Base-by-base conservation (phyloP, 2,888 invertebrate genomes). In the Acanthopleura granulata region DNA sequence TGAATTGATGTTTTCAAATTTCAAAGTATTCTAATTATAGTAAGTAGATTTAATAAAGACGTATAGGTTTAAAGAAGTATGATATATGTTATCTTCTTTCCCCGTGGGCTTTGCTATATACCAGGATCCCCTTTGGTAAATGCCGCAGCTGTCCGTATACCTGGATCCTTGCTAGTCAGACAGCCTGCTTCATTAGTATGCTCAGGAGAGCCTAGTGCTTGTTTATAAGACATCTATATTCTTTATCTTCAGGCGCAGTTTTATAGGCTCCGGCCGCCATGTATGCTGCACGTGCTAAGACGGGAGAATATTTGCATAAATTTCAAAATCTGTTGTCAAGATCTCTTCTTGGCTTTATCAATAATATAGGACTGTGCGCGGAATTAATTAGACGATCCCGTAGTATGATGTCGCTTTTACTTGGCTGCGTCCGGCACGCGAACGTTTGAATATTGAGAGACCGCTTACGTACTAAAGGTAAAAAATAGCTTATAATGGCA, bases 181-280 rank as follows among this genome's bases (percentile, higher is more conserved):
- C 57, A 57, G 22, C 4, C 3, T 22, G 4, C 18, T 22, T 57
- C 57, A 57, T 57, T 57, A 57, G 22, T 22, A 57, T 57, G 57
- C 57, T n/a, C 3, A 4, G 18, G 4, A 1, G 22, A 22, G 6
- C 57, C 22, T 22, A 57, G 6, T 4, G 22, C 57, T 57, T 57
- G 57, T 57, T 57, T 57, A 57, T n/a, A 57, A 22, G 57, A 57
- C 57, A 57, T 57, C 18, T 57, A 57, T n/a, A 57, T 57, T 57
- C 57, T 57, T n/a, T 57, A n/a, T 57, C 57, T 57, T 57, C 18
- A 57, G 57, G 57, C 57, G 22, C 57, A 57, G 22, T 12, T 57
- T 22, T 22, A 57, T 3, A 18, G 18, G n/a, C 18, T 6, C 57
- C 3, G 57, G n/a, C 12, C 22, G 22, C 22, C 57, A n/a, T 57